Evolutionary conservation across 2,113 vertebrate species (phyloP).

Genomic region (Cynopterus brachyotis): DNA sequence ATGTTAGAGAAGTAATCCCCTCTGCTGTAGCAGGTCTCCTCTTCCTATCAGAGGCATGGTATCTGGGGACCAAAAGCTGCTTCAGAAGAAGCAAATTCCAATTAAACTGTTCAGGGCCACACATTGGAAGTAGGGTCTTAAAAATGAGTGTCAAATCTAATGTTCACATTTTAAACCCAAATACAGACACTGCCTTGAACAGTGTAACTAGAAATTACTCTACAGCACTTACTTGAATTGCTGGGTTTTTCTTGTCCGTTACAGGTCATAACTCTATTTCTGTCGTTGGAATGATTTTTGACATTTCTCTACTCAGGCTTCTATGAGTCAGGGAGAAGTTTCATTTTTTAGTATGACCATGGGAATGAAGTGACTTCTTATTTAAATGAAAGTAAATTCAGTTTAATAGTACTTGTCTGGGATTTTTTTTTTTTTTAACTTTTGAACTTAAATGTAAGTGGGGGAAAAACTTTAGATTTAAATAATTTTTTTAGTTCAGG

Average conservation of each 20-base stretch:
- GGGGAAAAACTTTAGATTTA: neutral
- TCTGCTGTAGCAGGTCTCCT: neutral
- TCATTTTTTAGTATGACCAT: neutral
- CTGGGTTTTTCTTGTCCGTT: neutral
- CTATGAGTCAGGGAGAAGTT: neutral
- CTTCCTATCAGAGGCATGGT: neutral
- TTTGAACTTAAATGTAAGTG: neutral
- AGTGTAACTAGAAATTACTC: neutral
- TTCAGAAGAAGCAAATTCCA: neutral
- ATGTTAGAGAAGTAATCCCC: neutral
- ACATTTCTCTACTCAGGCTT: neutral
- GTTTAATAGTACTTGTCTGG: neutral
- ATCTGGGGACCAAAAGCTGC: neutral
- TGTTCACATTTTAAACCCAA: neutral
- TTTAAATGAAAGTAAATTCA: constrained; percentile 27
- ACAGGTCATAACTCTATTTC: neutral
- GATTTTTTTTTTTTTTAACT: neutral
- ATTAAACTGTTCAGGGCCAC: neutral
- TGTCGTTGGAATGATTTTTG: neutral
- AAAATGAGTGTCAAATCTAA: neutral
- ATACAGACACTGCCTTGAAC: neutral
- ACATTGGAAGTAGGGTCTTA: neutral
- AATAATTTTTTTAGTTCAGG: constrained; percentile 13
- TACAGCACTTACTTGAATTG: neutral
- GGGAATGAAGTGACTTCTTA: neutral